Conservation (phyloP, 1,140 invertebrate species). For the Chironomus striatipennis region DNA sequence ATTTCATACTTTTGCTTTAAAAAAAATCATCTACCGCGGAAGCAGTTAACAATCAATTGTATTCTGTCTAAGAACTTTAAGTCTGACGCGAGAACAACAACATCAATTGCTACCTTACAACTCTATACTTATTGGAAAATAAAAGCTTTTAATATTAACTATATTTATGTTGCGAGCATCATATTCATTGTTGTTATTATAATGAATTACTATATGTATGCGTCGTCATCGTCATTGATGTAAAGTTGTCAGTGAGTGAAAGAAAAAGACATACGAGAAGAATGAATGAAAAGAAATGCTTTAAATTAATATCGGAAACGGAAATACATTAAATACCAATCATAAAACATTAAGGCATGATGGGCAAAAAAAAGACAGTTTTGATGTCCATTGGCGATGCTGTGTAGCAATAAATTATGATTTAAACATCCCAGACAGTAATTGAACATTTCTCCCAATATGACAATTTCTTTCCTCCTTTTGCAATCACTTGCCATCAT, state of each 20-base stretch:
- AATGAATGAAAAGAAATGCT: slow-evolving; percentile 6
- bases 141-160: no score
- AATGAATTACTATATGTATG: not conserved
- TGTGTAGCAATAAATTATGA: slow-evolving; percentile 19
- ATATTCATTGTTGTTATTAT: no score
- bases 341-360: slow-evolving; percentile 17
- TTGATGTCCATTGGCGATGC: slow-evolving; percentile 19
- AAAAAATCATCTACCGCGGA: no score
- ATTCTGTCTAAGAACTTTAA: no score
- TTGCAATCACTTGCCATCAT: not conserved
- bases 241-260: not conserved
- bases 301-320: slow-evolving; percentile 24
- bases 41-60: no score
- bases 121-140: no score
- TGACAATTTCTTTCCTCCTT: not conserved
- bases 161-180: no score
- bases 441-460: slow-evolving; percentile 8
- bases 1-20: no score
- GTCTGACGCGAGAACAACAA: no score
- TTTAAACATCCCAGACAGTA: slow-evolving; percentile 22
- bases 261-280: not conserved
- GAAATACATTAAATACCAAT: slow-evolving; percentile 23
- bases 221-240: not conserved
- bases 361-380: slow-evolving; percentile 21
- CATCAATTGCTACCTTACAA: no score